These are phyloP conservation scores for Drosophila recens DNA, from an alignment of 2,888 invertebrate species.

Conservation along the genomic window DNA sequence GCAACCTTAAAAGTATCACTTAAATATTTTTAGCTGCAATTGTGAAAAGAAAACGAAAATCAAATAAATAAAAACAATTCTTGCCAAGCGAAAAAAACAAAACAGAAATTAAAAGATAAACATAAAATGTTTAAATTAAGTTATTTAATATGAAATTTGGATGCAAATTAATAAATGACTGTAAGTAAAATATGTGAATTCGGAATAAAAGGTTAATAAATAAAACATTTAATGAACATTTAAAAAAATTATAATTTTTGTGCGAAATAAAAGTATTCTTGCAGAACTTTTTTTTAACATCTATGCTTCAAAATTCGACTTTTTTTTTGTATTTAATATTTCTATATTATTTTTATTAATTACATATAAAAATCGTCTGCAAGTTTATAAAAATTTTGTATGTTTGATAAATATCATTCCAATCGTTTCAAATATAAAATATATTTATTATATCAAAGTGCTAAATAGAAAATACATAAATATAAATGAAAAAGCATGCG, in stretches of 20 bases:
- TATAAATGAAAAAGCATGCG: conserved; percentile 24
- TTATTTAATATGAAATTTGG: background rate
- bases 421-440: background rate
- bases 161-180: background rate
- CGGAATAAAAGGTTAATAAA: too few species aligned
- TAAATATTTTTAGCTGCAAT: conserved; percentile 66
- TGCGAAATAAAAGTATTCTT: too few species aligned
- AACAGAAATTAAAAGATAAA: conserved; percentile 21
- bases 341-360: too few species aligned
- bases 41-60: conserved; percentile 58
- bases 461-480: background rate
- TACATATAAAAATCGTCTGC: too few species aligned
- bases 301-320: too few species aligned
- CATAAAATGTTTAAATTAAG: conserved; percentile 9
- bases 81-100: conserved; percentile 9
- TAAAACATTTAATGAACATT: too few species aligned
- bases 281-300: too few species aligned
- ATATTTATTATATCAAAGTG: background rate
- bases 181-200: too few species aligned
- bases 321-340: too few species aligned
- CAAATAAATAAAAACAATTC: conserved; percentile 49
- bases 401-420: too few species aligned
- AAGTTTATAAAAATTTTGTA: too few species aligned
- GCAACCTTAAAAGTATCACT: conserved; percentile 51
- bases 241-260: too few species aligned